Percentiles rank a stretch among this genome's conserved stretches.
Conservation (phyloP, 2,797 vertebrate species). For the Falco rusticolus region DNA sequence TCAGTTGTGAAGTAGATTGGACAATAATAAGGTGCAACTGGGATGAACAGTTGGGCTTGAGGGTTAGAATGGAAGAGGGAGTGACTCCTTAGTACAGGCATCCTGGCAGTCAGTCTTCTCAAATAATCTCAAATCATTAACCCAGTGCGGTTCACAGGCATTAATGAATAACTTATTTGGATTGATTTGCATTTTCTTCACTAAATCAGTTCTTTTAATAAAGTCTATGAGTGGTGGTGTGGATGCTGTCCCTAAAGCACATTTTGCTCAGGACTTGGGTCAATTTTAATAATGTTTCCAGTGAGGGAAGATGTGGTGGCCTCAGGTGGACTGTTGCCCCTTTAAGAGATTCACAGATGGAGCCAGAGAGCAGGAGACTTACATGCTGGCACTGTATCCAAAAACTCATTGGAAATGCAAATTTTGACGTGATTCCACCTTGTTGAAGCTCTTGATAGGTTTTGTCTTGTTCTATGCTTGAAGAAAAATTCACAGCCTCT, state of each 20-base stretch:
- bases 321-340: not conserved
- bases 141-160: not conserved
- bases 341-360: not conserved
- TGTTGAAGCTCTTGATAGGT: not conserved
- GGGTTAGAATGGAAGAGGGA: not conserved
- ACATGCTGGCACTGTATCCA: rapidly evolving
- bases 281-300: not conserved
- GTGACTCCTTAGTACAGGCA: not conserved
- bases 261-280: not conserved
- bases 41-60: not conserved
- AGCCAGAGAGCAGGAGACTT: not conserved
- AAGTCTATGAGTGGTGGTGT: not conserved
- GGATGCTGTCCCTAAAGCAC: not conserved
- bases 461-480: not conserved
- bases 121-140: conserved; percentile 45
- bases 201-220: not conserved
- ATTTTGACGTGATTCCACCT: not conserved
- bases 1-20: not conserved
- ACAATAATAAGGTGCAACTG: not conserved
- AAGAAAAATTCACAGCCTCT: not conserved
- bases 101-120: not conserved
- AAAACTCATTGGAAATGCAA: not conserved
- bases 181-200: conserved; percentile 37
- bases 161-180: conserved; percentile 42
- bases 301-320: not conserved